phyloP scores from a whole-genome alignment of 2,113 vertebrate genomes.

The Centropus bengalensis region DNA sequence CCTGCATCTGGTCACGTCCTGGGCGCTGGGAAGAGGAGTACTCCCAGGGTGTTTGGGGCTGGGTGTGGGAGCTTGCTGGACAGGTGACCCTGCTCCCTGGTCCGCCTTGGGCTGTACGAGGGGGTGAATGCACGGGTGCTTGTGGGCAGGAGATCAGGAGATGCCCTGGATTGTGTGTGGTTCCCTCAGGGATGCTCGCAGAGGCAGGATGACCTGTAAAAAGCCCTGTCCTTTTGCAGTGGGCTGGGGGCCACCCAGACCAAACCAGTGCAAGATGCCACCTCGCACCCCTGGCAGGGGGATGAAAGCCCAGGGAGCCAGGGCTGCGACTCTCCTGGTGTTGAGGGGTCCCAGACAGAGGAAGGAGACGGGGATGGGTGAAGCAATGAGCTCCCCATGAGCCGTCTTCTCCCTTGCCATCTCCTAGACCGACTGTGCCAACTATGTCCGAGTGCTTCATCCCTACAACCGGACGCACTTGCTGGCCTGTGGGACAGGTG shows the following conservation, averaged over 20 bases:
- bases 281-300: not conserved
- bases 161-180: rapidly evolving
- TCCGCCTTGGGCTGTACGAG: rapidly evolving
- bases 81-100: not conserved
- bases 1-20: not conserved
- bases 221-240: not conserved
- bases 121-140: not conserved
- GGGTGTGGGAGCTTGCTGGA: not conserved
- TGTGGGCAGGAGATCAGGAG: not conserved
- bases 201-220: not conserved
- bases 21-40: not conserved
- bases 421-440: conserved; percentile 89
- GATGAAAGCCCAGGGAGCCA: not conserved
- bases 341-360: rapidly evolving
- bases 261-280: not conserved
- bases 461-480: conserved; percentile 93
- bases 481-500: conserved; percentile 91
- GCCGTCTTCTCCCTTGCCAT: not conserved
- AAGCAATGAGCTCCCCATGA: rapidly evolving
- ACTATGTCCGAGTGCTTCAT: conserved; percentile 90
- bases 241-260: not conserved
- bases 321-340: not conserved
- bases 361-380: not conserved
- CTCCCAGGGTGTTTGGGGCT: not conserved
- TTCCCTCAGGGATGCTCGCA: not conserved